Percentiles rank a stretch among this genome's conserved stretches.
Evolutionary conservation across 2,888 invertebrate species (phyloP).

Genomic region (Pseudococcus viburni): DNA sequence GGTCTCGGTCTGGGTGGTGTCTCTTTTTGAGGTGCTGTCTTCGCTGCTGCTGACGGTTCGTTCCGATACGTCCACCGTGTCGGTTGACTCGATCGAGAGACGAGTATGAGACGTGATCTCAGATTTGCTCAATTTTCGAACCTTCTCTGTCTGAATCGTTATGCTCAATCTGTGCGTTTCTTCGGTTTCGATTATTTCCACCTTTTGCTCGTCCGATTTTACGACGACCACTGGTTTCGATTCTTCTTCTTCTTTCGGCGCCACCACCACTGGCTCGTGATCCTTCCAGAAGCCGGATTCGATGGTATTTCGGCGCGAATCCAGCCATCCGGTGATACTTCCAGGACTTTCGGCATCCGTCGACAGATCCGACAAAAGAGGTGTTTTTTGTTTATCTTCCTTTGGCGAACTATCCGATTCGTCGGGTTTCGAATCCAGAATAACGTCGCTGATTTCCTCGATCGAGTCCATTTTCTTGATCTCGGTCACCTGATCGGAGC

Average conservation of each 20-base stretch:
- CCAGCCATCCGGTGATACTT: slow-evolving; percentile 70
- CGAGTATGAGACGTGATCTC: slow-evolving; percentile 74
- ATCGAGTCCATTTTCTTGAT: slow-evolving; percentile 55
- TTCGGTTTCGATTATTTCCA: slow-evolving; percentile 11
- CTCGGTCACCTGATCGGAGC: slow-evolving; percentile 61
- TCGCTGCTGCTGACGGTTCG: slow-evolving; percentile 74
- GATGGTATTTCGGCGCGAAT: slow-evolving; percentile 69
- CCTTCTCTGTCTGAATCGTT: neutral
- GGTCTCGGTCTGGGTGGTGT: slow-evolving; percentile 67
- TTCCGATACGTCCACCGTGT: slow-evolving; percentile 75
- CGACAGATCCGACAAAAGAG: slow-evolving; percentile 44
- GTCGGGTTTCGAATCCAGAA: slow-evolving; percentile 11
- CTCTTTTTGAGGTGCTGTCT: slow-evolving; percentile 71
- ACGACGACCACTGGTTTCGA: neutral
- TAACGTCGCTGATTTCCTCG: slow-evolving; percentile 49
- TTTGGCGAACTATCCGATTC: slow-evolving; percentile 9
- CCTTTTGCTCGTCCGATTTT: neutral
- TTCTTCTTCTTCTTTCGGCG: neutral
- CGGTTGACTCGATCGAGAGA: slow-evolving; percentile 80
- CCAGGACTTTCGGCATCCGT: slow-evolving; percentile 72
- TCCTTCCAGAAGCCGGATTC: slow-evolving; percentile 66
- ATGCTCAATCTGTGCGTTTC: slow-evolving; percentile 36
- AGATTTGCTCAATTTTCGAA: slow-evolving; percentile 48
- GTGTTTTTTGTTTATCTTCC: slow-evolving; percentile 35
- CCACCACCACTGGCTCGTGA: neutral